phyloP scores from a whole-genome alignment of 1,140 invertebrate species.

The Diprion similis region DNA sequence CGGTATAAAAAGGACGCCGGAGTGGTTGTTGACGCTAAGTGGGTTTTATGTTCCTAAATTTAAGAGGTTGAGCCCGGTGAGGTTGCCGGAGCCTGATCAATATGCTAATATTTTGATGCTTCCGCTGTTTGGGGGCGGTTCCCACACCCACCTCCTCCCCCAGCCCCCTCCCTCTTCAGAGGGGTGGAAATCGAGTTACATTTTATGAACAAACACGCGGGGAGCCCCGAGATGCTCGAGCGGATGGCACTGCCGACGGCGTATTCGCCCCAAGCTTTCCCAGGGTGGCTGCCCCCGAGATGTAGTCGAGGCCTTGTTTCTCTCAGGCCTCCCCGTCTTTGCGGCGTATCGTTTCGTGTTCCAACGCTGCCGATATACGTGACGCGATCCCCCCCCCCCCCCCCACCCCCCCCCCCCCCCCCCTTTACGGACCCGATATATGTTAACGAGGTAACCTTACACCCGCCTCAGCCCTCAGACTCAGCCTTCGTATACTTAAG shows the following conservation, averaged over 20 bases:
- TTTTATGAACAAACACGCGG: slow-evolving; percentile 1
- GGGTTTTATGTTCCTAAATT: slow-evolving; percentile 5
- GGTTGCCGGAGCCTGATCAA: neutral
- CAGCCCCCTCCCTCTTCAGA: neutral
- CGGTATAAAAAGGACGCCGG: slow-evolving; percentile 6
- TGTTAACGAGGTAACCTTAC: slow-evolving; percentile 2
- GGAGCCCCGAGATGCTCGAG: neutral
- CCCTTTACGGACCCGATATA: neutral
- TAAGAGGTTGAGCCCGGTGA: neutral
- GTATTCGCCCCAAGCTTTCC: neutral
- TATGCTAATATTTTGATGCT: slow-evolving; percentile 8
- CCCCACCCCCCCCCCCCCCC: neutral
- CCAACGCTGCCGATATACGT: neutral
- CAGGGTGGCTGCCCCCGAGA: no score
- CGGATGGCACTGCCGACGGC: neutral
- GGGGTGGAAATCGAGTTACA: slow-evolving; percentile 4
- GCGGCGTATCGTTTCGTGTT: neutral
- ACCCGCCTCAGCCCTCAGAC: neutral
- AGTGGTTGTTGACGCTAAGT: slow-evolving; percentile 7
- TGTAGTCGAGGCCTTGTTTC: neutral
- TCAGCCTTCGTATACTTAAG: no score
- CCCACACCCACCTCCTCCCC: neutral
- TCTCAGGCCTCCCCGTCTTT: neutral
- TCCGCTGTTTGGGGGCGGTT: neutral
- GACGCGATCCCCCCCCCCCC: neutral